phyloP scores from a whole-genome alignment of 2,113 vertebrate species.

The Vidua chalybeata region DNA sequence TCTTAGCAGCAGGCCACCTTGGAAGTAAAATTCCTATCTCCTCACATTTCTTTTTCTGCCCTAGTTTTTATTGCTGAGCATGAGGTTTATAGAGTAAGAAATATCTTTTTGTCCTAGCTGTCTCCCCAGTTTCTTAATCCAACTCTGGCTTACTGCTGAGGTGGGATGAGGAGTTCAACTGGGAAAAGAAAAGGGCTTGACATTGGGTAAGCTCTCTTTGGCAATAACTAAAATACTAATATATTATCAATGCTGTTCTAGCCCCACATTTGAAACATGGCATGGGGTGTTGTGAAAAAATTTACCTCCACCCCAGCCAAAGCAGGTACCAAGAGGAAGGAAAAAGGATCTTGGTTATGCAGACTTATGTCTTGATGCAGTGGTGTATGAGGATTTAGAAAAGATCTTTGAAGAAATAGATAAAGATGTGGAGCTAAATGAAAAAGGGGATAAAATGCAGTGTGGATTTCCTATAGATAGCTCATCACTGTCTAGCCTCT shows the following conservation, averaged over 20 bases:
- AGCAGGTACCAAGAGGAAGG: not conserved
- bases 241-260: not conserved
- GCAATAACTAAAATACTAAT: not conserved
- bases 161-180: not conserved
- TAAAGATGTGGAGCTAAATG: conserved; percentile 38
- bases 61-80: not conserved
- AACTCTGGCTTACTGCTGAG: not conserved
- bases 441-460: conserved; percentile 46
- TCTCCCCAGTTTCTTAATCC: not conserved
- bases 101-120: not conserved
- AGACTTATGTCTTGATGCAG: not conserved
- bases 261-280: not conserved
- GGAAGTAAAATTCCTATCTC: not conserved
- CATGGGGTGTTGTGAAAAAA: not conserved
- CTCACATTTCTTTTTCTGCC: not conserved
- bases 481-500: conserved; percentile 42
- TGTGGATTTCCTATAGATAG: conserved; percentile 8
- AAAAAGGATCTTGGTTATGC: not conserved
- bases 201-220: not conserved
- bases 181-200: not conserved
- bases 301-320: not conserved
- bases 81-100: not conserved
- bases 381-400: not conserved
- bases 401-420: conserved; percentile 16
- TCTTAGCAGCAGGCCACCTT: not conserved